phyloP scores from a whole-genome alignment of 2,797 vertebrate genomes.

The Pseudochirops corinnae region DNA sequence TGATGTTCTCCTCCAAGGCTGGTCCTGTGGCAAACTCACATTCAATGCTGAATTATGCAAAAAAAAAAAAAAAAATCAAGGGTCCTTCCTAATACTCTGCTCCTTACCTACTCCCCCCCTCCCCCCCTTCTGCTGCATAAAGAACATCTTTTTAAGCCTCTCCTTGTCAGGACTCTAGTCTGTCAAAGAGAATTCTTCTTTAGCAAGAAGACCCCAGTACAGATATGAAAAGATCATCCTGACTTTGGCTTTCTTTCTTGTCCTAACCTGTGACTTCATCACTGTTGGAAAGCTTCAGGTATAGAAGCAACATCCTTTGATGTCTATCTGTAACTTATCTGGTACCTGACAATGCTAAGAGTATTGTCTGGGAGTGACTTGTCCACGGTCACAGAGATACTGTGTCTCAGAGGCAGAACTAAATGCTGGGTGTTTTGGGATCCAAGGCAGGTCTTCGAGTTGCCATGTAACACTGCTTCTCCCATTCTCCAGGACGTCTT shows the following conservation, averaged over 20 bases:
- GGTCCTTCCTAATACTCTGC: not conserved
- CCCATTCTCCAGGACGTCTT: not conserved
- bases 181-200: constrained; percentile 19
- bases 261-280: not conserved
- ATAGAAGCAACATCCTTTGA: not conserved
- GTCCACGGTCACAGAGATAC: not conserved
- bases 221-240: not conserved
- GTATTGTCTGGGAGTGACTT: not conserved
- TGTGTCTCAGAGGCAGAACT: not conserved
- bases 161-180: not conserved
- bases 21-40: not conserved
- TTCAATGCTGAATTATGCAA: fast-evolving
- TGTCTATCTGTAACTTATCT: not conserved
- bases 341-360: not conserved
- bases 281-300: not conserved
- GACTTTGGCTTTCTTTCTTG: not conserved
- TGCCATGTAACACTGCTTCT: not conserved
- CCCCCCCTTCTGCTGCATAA: not conserved
- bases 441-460: not conserved
- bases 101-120: not conserved
- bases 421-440: not conserved
- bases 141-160: not conserved
- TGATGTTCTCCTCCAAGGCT: constrained; percentile 20
- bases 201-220: constrained; percentile 10
- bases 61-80: not conserved